Percentiles rank a stretch among this genome's conserved stretches.
These are phyloP conservation scores for Microtus pennsylvanicus DNA, from an alignment of 2,113 vertebrate species.

Conservation along the genomic window DNA sequence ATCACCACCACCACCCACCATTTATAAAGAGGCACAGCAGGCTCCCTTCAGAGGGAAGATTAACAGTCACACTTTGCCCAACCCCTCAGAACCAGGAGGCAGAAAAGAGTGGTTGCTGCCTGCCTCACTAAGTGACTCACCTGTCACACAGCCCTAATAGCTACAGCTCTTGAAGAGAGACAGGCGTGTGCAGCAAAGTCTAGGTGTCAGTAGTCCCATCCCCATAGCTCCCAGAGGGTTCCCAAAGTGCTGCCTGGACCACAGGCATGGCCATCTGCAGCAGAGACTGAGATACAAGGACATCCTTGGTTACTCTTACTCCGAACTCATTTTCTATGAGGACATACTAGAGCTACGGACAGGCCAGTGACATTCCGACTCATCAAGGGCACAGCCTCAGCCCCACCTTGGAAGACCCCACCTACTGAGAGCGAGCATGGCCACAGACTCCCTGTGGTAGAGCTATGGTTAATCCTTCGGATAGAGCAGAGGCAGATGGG, in stretches of 20 bases:
- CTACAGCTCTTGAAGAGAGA: rapidly evolving
- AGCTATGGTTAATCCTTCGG: neutral
- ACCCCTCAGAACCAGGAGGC: neutral
- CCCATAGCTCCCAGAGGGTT: neutral
- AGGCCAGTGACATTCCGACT: rapidly evolving
- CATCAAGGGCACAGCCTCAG: too few species aligned
- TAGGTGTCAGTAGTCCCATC: neutral
- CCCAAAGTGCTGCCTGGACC: neutral
- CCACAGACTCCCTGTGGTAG: neutral
- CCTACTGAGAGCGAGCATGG: neutral
- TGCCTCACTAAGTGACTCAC: neutral
- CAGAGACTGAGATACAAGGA: neutral
- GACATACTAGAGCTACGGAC: too few species aligned
- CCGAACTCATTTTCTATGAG: neutral
- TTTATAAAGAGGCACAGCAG: neutral
- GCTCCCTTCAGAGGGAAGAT: neutral
- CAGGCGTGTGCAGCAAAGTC: neutral
- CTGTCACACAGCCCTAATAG: rapidly evolving
- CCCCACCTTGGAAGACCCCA: neutral
- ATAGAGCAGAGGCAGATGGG: neutral
- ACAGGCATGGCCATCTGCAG: neutral
- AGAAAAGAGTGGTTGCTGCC: neutral
- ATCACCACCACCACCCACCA: neutral
- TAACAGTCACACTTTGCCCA: neutral
- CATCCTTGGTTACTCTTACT: too few species aligned